Percentiles rank a stretch among this genome's conserved stretches.
Evolutionary conservation across 1,140 invertebrate species (phyloP).

Genomic region (Leptonema lineaticorne): DNA sequence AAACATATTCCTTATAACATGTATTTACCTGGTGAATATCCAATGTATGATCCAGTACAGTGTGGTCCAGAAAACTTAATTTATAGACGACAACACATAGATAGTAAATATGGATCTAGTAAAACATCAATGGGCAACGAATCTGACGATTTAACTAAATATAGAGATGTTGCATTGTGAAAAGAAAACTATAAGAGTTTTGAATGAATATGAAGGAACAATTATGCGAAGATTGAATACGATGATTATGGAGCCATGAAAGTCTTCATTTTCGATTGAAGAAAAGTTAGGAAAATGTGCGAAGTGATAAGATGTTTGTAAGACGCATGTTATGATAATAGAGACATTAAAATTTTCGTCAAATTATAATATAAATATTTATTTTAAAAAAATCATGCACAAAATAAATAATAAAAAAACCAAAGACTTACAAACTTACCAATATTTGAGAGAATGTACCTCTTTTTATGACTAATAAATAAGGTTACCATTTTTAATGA

Average conservation of each 20-base stretch:
- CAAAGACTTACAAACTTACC: constrained; percentile 5
- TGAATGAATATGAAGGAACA: background rate
- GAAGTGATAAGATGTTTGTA: background rate
- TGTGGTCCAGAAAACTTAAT: constrained; percentile 35
- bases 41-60: constrained; percentile 46
- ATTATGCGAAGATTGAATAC: too few relatives aligned
- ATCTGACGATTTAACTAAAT: constrained; percentile 56
- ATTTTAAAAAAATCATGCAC: too few relatives aligned
- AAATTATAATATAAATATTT: too few relatives aligned
- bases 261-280: background rate
- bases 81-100: constrained; percentile 37
- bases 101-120: constrained; percentile 47
- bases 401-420: background rate
- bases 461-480: background rate
- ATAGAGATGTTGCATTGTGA: constrained; percentile 54
- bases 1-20: constrained; percentile 52
- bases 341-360: too few relatives aligned
- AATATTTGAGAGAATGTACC: background rate
- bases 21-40: constrained; percentile 49
- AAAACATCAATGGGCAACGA: constrained; percentile 56
- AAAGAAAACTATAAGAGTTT: background rate
- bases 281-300: background rate
- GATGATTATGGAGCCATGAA: background rate
- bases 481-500: constrained; percentile 13
- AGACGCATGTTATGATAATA: background rate